These are phyloP conservation scores for Hedychridium roseum DNA, from an alignment of 2,888 invertebrate genomes.

Conservation along the genomic window DNA sequence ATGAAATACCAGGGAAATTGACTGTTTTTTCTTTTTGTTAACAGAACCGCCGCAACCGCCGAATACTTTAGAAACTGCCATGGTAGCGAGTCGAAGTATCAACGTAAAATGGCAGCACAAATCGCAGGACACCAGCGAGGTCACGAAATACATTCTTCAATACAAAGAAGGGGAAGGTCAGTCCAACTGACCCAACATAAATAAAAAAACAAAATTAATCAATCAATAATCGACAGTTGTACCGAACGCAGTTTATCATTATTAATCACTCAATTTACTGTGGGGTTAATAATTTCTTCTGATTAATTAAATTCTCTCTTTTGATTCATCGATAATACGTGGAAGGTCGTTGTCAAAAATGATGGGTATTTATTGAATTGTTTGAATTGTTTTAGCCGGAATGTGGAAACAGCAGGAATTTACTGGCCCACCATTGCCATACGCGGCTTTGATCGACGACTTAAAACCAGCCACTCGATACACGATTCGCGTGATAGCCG, in stretches of 20 bases:
- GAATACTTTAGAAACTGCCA: slow-evolving; percentile 72
- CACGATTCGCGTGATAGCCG: slow-evolving; percentile 75
- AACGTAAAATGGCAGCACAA: slow-evolving; percentile 81
- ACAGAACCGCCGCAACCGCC: slow-evolving; percentile 78
- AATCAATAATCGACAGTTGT: too few species aligned
- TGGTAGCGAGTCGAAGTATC: slow-evolving; percentile 76
- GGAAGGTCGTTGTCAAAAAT: too few species aligned
- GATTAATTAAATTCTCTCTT: too few species aligned
- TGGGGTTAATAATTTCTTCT: too few species aligned
- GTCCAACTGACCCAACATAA: slow-evolving; percentile 28
- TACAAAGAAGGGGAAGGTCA: slow-evolving; percentile 72
- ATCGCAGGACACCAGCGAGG: slow-evolving; percentile 74
- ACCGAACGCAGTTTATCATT: neutral
- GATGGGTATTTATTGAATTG: too few species aligned
- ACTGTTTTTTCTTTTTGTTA: too few species aligned
- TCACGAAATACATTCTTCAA: slow-evolving; percentile 75
- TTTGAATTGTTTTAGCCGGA: slow-evolving; percentile 48
- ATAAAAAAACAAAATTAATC: too few species aligned
- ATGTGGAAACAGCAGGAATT: slow-evolving; percentile 75
- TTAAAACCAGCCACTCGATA: slow-evolving; percentile 77
- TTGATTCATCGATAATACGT: too few species aligned
- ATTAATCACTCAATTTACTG: too few species aligned
- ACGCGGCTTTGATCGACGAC: slow-evolving; percentile 73
- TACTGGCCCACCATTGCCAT: slow-evolving; percentile 70
- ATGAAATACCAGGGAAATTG: too few species aligned